phyloP scores from a whole-genome alignment of 2,113 vertebrate genomes.

The Dicerorhinus sumatrensis region DNA sequence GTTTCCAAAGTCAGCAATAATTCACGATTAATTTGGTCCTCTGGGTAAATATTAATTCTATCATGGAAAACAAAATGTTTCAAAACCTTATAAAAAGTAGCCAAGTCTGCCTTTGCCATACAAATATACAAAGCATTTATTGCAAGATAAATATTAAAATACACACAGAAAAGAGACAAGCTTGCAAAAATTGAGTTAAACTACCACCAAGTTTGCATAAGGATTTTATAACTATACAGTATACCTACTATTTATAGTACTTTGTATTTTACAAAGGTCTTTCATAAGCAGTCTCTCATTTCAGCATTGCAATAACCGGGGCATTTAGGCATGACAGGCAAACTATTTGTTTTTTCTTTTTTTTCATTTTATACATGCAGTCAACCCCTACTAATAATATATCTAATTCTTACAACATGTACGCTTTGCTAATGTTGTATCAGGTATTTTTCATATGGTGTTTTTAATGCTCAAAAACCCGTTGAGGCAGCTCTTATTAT shows the following conservation, averaged over 20 bases:
- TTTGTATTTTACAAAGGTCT: background rate
- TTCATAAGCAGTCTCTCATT: background rate
- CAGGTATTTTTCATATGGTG: background rate
- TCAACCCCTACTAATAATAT: background rate
- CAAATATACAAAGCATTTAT: background rate
- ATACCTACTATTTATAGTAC: background rate
- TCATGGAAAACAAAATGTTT: slow-evolving; percentile 18
- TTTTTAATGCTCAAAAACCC: slow-evolving; percentile 3
- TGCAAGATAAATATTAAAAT: slow-evolving; percentile 20
- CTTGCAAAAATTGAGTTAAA: slow-evolving; percentile 44
- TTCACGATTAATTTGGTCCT: slow-evolving; percentile 45
- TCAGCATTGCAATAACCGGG: background rate
- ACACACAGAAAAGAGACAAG: background rate
- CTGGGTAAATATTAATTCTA: slow-evolving; percentile 43
- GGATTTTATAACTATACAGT: background rate
- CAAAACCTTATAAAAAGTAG: background rate
- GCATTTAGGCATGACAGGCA: background rate
- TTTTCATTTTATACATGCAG: background rate
- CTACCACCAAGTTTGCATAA: background rate
- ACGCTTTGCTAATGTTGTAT: background rate
- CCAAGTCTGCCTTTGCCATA: background rate
- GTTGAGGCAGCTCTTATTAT: background rate
- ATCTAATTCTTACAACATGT: background rate
- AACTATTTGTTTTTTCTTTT: background rate
- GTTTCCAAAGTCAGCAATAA: slow-evolving; percentile 51